phyloP scores from a whole-genome alignment of 2,888 invertebrate species.

The Aspidiotus rigidus region DNA sequence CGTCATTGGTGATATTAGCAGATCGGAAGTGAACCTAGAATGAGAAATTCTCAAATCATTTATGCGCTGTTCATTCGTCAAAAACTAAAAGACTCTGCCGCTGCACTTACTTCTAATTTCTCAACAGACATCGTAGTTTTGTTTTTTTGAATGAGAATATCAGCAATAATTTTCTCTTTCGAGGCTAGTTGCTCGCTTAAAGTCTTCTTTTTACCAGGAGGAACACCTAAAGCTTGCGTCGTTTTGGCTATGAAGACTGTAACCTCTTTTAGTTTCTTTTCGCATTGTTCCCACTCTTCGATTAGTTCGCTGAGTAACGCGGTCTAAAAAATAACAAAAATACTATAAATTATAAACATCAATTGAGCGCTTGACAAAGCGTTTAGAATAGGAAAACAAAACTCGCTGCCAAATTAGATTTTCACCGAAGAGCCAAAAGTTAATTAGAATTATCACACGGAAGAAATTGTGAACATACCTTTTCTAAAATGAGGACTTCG shows the following conservation, averaged over 20 bases:
- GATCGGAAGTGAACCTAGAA: conserved; percentile 75
- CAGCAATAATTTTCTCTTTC: conserved; percentile 76
- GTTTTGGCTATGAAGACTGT: conserved; percentile 83
- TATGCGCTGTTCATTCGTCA: background rate
- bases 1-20: conserved; percentile 60
- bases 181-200: conserved; percentile 75
- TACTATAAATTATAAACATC: background rate
- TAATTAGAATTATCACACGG: background rate
- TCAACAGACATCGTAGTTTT: conserved; percentile 81
- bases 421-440: background rate
- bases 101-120: conserved; percentile 64
- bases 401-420: background rate
- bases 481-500: conserved; percentile 73
- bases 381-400: conserved; percentile 6
- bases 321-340: conserved; percentile 53
- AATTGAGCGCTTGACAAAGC: background rate
- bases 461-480: conserved; percentile 51
- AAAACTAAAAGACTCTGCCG: background rate
- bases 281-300: conserved; percentile 94
- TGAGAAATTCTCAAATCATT: background rate
- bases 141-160: conserved; percentile 79
- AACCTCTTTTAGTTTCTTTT: conserved; percentile 83
- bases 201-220: conserved; percentile 76
- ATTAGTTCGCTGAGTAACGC: conserved; percentile 80
- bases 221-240: conserved; percentile 62